These are phyloP conservation scores for Knipowitschia caucasica DNA, from an alignment of 2,797 vertebrate genomes.

Conservation along the genomic window DNA sequence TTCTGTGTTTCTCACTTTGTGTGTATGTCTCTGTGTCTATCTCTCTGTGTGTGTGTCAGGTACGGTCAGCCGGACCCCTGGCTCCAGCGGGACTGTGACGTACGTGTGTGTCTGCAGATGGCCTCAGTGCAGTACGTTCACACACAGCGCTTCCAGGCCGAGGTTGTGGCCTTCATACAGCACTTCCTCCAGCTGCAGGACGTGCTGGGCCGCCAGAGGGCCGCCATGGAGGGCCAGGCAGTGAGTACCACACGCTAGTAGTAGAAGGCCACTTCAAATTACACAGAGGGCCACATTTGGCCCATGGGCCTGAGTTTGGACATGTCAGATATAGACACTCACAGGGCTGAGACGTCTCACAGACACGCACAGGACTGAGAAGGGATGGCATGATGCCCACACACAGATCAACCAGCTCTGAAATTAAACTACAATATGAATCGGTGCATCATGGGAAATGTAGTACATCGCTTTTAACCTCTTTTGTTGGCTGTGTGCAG, in stretches of 20 bases:
- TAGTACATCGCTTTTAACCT: too few species aligned
- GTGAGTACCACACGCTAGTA: slow-evolving; percentile 79
- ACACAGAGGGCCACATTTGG: background rate
- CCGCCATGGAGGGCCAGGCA: slow-evolving; percentile 91
- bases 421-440: too few species aligned
- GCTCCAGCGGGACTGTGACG: slow-evolving; percentile 84
- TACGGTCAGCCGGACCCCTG: slow-evolving; percentile 80
- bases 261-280: too few species aligned
- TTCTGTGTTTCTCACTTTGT: too few species aligned
- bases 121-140: slow-evolving; percentile 96
- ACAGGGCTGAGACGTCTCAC: too few species aligned
- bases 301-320: too few species aligned
- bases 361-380: too few species aligned
- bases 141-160: slow-evolving; percentile 95
- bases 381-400: too few species aligned
- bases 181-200: slow-evolving; percentile 97
- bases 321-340: too few species aligned
- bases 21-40: too few species aligned
- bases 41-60: slow-evolving; percentile 69
- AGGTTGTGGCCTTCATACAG: slow-evolving; percentile 93
- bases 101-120: slow-evolving; percentile 86
- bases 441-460: too few species aligned
- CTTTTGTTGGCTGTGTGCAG: slow-evolving; percentile 54
- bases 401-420: too few species aligned
- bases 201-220: slow-evolving; percentile 90